Evolutionary conservation across 2,113 vertebrate species (phyloP), one percentile per base, ranked within the genome.

Genomic region (Tretioscincus oriximinensis): DNA sequence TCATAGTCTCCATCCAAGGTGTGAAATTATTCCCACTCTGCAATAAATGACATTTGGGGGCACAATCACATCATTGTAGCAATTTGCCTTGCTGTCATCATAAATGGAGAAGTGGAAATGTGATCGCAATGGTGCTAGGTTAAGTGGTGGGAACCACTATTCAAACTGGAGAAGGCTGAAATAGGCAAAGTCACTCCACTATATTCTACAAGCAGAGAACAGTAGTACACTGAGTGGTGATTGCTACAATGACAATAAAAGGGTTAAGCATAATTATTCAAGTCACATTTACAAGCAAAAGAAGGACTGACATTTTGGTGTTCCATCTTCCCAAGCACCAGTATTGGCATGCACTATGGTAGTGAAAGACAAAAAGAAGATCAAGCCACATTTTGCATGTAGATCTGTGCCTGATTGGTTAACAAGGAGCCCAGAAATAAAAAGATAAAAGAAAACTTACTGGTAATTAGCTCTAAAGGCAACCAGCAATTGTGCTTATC

Each of bases 401-500:
- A 88, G 88, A 88, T 93, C 84, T 88, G 77, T 89, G 84, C 88
- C 49, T 41, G 45, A 6, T 74, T 72, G 80, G 73, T 78, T 87
- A 79, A 78, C 81, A 67, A 29, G 24, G 80, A 84, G 80, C 82
- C 86, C 86, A 81, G 88, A 87, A 94, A 90, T 76, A 70, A 88
- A 81, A 91, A 91, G 35, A 41, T 4, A 81, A 88, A 85, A 90
- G 88, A 87, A 80, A 71, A 90, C 89, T 92, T 84, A 84, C 85
- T 60, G 58, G 92, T 93, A 93, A 94, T 95, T 93, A 94, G 93
- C 89, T 93, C 41, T 87, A 86, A 92, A 94, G 91, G 90, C 90
- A 92, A 88, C 90, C 86, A 87, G 91, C 89, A 89, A 92, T 82
- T 91, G 85, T 92, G 86, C 85, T 87, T 89, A 89, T 92, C 81